Base-by-base conservation (phyloP, 2,113 vertebrate genomes). In the Ramphastos sulfuratus region DNA sequence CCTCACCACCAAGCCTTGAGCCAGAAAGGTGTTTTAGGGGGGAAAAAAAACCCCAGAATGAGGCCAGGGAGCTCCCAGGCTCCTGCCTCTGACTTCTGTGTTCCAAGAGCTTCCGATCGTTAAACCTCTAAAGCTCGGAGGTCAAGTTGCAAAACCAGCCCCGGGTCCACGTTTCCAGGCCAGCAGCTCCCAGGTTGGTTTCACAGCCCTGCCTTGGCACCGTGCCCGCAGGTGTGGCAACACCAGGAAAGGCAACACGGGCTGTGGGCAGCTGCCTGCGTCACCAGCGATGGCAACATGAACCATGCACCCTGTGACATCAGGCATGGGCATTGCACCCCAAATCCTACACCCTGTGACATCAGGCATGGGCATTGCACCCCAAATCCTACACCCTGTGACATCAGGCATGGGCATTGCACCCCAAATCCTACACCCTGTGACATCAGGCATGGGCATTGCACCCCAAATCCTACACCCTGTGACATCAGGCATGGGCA, bases 81-180 rank as follows among this genome's bases (percentile, higher is more conserved):
- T 9, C n/a, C 19, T 60, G 20, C 3, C 0, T 10, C n/a, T 1
- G 0, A 19, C 2, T 33, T 11, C 8, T 7, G 42, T 1, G 0
- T 76, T 85, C 59, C 42, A 8, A 63, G 86, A 71, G 21, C 33
- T 63, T 31, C 59, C 1, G 7, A 1, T 69, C 1, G 0, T 87
- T 35, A 65, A 89, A 78, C 42, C 48, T 33, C 50, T 50, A 17
- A 3, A 56, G 20, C 37, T 6, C 11, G 1, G 33, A 80, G 48
- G 70, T 50, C 78, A 10, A 5, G 78, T 50, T 87, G 59, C 14
- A 24, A 28, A 87, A 89, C 25, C 5, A 1, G 66, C 67, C n/a
- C 67, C 7, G 2, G 73, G 74, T 15, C 54, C 82, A 61, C 18
- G 70, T 64, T 71, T n/a, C 82, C 90, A 72, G 70, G 87, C 61